Evolutionary conservation across 23 tunicate species (phyloP).

Genomic region (Clavelina lepadiformis): DNA sequence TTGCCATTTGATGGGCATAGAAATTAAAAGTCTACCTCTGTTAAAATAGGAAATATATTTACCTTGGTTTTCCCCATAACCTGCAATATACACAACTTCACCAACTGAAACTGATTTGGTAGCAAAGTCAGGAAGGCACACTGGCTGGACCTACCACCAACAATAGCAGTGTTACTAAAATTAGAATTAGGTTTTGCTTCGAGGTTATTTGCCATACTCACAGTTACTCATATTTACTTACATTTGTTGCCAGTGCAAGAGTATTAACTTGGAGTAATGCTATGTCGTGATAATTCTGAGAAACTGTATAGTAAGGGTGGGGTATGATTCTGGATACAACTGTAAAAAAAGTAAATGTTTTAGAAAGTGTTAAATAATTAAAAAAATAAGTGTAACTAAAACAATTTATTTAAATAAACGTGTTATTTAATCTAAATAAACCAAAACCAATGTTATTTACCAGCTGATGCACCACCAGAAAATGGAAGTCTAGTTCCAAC

Average conservation of each 20-base stretch:
- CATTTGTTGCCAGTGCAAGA: not conserved
- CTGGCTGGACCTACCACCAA: conserved; percentile 37
- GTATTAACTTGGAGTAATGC: conserved; percentile 21
- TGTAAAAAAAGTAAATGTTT: conserved; percentile 18
- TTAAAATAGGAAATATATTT: conserved; percentile 1
- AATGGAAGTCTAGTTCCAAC: conserved; percentile 42
- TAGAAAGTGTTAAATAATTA: no score
- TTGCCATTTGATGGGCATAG: no score
- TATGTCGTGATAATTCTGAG: conserved; percentile 52
- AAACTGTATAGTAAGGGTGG: conserved; percentile 46
- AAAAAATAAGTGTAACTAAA: no score
- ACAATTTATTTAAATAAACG: no score
- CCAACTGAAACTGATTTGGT: conserved; percentile 5
- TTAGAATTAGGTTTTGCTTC: not conserved
- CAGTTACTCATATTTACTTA: not conserved
- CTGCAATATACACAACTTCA: conserved; percentile 33
- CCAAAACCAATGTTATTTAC: no score
- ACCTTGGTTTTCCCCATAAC: conserved; percentile 47
- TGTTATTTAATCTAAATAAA: no score
- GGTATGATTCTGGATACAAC: conserved; percentile 46
- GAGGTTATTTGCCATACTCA: not conserved
- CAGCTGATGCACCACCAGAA: no score
- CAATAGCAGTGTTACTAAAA: not conserved
- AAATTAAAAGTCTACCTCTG: no score
- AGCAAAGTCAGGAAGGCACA: conserved; percentile 49